These are phyloP conservation scores for Hyphantria cunea DNA, from an alignment of 1,140 invertebrate species.

Conservation along the genomic window DNA sequence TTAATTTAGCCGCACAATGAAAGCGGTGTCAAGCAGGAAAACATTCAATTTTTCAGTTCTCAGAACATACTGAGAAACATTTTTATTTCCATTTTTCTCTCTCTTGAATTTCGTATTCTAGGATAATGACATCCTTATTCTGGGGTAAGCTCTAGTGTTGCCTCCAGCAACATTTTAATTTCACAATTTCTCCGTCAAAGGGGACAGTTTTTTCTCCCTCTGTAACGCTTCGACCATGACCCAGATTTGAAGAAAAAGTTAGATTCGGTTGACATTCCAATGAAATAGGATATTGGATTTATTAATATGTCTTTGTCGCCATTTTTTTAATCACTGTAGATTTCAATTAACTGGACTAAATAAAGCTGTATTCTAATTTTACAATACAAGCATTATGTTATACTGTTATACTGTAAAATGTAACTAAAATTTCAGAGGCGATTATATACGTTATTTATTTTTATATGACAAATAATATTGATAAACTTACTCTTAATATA, in stretches of 20 bases:
- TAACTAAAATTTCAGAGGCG: no score
- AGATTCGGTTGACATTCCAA: conserved; percentile 14
- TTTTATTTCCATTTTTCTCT: conserved; percentile 31
- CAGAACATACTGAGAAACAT: conserved; percentile 30
- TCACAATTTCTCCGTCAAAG: conserved; percentile 26
- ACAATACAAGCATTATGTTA: no score
- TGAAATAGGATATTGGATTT: conserved; percentile 12
- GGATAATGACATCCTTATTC: conserved; percentile 52
- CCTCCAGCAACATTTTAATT: conserved; percentile 50
- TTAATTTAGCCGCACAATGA: conserved; percentile 21
- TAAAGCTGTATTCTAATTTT: no score
- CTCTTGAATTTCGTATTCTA: conserved; percentile 32
- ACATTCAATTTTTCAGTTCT: conserved; percentile 41
- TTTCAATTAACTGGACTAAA: no score
- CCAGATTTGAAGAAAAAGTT: conserved; percentile 19
- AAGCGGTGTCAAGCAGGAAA: conserved; percentile 17
- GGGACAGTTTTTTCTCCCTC: conserved; percentile 30
- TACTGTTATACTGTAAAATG: no score
- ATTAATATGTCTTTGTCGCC: not conserved
- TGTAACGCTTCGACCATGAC: conserved; percentile 25
- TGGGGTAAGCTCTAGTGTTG: conserved; percentile 46
- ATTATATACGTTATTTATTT: no score
- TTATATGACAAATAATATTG: no score
- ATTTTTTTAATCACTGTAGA: not conserved
- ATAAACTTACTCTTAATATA: no score